Conservation (phyloP, 2,113 vertebrate species). For the Tauraco erythrolophus region DNA sequence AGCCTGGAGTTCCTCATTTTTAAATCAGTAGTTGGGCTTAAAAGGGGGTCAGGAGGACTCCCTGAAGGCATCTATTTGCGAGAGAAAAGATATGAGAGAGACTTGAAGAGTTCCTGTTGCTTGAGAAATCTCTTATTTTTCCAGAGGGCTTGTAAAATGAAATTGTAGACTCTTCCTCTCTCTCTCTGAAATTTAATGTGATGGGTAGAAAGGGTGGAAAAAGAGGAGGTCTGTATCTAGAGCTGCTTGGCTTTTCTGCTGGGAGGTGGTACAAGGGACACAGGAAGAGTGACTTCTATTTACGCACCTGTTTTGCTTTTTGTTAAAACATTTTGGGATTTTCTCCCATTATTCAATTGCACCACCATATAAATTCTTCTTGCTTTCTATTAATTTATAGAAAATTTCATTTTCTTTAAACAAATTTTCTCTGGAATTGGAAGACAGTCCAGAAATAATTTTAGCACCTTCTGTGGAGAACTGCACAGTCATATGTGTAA, state of each 20-base stretch:
- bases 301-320: background rate
- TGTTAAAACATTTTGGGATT: background rate
- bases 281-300: background rate
- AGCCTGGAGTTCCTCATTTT: background rate
- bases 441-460: background rate
- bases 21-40: background rate
- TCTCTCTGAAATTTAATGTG: background rate
- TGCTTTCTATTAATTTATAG: background rate
- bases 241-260: background rate
- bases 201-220: background rate
- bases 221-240: background rate
- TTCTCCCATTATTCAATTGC: background rate
- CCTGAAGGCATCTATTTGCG: background rate
- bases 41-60: background rate
- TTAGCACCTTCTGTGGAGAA: background rate
- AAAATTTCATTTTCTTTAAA: background rate
- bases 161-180: background rate
- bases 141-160: conserved; percentile 1
- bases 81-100: background rate
- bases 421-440: background rate
- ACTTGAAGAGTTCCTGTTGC: background rate
- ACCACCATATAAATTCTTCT: background rate
- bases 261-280: background rate
- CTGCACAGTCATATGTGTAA: background rate
- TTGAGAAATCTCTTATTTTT: conserved; percentile 24